These are phyloP conservation scores for Alca torda DNA, from an alignment of 2,797 vertebrate species.

Conservation along the genomic window DNA sequence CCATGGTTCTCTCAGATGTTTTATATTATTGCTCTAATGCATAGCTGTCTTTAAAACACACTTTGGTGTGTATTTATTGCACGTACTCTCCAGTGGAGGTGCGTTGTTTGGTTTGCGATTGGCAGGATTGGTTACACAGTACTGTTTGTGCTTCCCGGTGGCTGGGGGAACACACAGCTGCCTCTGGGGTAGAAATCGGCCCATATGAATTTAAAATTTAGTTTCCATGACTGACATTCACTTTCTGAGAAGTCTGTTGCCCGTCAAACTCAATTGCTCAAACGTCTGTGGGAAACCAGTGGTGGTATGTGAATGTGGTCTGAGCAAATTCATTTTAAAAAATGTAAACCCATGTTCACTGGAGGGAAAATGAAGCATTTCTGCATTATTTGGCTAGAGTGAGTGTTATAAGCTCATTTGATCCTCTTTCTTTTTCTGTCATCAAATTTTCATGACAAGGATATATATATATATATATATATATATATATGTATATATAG, in stretches of 20 bases:
- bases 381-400: constrained; percentile 7
- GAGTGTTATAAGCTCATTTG: neutral
- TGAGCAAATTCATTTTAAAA: neutral
- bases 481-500: neutral
- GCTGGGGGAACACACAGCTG: neutral
- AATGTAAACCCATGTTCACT: neutral
- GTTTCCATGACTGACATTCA: neutral
- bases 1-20: neutral
- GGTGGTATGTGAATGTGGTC: constrained; percentile 12
- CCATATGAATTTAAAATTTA: neutral
- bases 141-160: neutral
- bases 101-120: neutral
- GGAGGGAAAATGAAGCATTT: constrained; percentile 17
- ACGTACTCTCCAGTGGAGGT: neutral
- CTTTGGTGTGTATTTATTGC: neutral
- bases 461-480: neutral
- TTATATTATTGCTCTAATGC: neutral
- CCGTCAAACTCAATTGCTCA: constrained; percentile 44
- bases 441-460: neutral
- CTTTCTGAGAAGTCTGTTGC: constrained; percentile 42
- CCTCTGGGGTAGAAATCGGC: constrained; percentile 9
- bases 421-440: neutral
- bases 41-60: neutral
- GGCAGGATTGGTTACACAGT: neutral
- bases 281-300: constrained; percentile 40